Evolutionary conservation across 2,888 invertebrate genomes (phyloP), one percentile per base, ranked within the genome.

Genomic region (Eupithecia exiguata): DNA sequence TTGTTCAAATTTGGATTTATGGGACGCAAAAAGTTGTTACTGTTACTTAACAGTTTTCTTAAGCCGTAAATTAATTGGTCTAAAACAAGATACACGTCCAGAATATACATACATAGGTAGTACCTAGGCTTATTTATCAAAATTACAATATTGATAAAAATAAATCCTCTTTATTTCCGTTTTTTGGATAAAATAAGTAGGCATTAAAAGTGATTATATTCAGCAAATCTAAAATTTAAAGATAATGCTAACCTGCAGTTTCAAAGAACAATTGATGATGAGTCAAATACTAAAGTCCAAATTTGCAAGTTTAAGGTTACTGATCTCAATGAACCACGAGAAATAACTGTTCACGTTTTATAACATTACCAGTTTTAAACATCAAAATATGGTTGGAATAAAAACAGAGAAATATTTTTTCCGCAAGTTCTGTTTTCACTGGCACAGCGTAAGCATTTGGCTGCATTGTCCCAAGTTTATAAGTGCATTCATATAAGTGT

Each of bases 281-380:
- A 68, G 63, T 40, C 36, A 30, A 66, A 49, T 21, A 61, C 43
- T 25, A 49, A 70, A 68, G 53, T 63, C 62, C 62, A 49, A 58
- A 68, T 53, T 18, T n/a, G 38, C 70, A 38, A 70, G 61, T 58
- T 30, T 36, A 40, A 68, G 75, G 72, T 80, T 79, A 77, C 63
- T 79, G 80, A 46, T 79, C 79, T 72, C 73, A 61, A 74, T 71
- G 72, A 68, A 71, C 77, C 78, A 80, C 71, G 76, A 72, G 72
- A 77, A 63, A 77, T 77, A 75, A 78, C 76, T 72, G 74, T 70
- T 71, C 67, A 72, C 76, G 77, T 74, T 77, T 72, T 77, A 66
- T 63, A 69, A 66, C 46, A 71, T 71, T 2, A 21, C 70, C 36
- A 74, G 67, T 62, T 61, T 62, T 16, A 76, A 74, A 74, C 46